Evolutionary conservation across 2,113 vertebrate species (phyloP).

Genomic region (Strigops habroptila): DNA sequence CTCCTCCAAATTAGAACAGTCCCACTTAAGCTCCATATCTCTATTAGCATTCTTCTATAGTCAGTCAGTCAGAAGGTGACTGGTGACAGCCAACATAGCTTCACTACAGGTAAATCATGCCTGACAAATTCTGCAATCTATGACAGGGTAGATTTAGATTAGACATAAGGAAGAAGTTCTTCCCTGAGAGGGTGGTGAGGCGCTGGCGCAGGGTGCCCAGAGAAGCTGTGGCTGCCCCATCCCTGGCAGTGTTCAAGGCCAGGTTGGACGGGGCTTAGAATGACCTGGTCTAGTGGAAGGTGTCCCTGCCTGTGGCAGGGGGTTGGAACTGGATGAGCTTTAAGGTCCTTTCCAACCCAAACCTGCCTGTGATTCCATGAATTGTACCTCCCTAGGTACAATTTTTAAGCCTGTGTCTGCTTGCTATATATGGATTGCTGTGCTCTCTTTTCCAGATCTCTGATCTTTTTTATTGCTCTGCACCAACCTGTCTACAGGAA

Average conservation of each 20-base stretch:
- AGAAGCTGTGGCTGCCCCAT: neutral
- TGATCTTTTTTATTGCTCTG: neutral
- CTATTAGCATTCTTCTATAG: neutral
- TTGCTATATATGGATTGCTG: neutral
- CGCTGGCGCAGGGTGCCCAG: neutral
- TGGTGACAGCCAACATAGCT: neutral
- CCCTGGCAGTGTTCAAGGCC: neutral
- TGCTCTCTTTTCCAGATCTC: neutral
- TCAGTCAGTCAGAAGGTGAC: neutral
- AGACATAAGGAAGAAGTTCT: neutral
- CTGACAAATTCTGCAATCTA: neutral
- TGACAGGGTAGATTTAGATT: neutral
- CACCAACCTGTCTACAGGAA: neutral
- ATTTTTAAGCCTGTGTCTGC: neutral
- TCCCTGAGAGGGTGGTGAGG: neutral
- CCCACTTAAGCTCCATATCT: neutral
- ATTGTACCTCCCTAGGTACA: neutral
- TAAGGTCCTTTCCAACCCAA: neutral
- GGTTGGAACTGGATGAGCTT: neutral
- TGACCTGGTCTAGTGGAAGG: neutral
- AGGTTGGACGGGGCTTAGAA: neutral
- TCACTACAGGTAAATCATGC: neutral
- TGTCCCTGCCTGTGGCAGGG: neutral
- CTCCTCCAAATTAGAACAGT: rapidly evolving
- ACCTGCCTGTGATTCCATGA: neutral